Percentiles rank a stretch among this genome's conserved stretches.
Evolutionary conservation across 2,797 vertebrate species (phyloP).

Genomic region (Aldrovandia affinis): DNA sequence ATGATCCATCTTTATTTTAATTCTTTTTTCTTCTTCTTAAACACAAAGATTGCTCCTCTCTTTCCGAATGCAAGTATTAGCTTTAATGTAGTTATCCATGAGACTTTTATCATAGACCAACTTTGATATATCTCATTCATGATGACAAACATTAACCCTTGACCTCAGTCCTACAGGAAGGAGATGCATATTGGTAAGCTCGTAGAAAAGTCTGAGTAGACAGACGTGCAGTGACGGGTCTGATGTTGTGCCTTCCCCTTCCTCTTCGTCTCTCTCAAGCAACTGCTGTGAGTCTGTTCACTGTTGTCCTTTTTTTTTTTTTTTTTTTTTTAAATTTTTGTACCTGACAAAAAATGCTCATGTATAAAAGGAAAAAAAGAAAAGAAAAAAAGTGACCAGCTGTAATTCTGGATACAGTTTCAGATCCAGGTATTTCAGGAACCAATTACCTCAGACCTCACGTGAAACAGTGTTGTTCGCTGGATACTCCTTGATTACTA

Average conservation of each 20-base stretch:
- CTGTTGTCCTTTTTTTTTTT: slow-evolving; percentile 20
- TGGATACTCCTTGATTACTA: slow-evolving; percentile 63
- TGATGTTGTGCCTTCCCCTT: slow-evolving; percentile 77
- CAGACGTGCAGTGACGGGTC: slow-evolving; percentile 50
- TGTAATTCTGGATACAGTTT: slow-evolving; percentile 81
- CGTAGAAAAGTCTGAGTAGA: slow-evolving; percentile 9
- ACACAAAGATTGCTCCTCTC: slow-evolving; percentile 28
- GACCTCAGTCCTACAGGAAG: slow-evolving; percentile 11
- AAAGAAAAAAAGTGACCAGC: slow-evolving; percentile 36
- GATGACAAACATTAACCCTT: slow-evolving; percentile 28
- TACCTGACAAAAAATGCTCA: slow-evolving; percentile 38
- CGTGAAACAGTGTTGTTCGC: slow-evolving; percentile 29
- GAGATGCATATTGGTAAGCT: not conserved
- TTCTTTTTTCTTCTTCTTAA: not conserved
- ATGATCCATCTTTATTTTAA: not conserved
- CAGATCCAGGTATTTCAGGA: slow-evolving; percentile 85
- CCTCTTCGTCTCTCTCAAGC: slow-evolving; percentile 63
- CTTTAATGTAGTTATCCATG: slow-evolving; percentile 31
- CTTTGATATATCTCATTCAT: slow-evolving; percentile 23
- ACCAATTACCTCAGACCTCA: slow-evolving; percentile 86
- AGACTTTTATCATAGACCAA: slow-evolving; percentile 2
- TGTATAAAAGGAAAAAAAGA: slow-evolving; percentile 25
- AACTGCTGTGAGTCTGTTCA: slow-evolving; percentile 73
- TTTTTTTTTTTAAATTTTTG: slow-evolving; percentile 51
- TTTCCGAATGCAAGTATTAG: slow-evolving; percentile 35